Conservation (phyloP, 2,113 vertebrate genomes). For the Nesogale talazaci region DNA sequence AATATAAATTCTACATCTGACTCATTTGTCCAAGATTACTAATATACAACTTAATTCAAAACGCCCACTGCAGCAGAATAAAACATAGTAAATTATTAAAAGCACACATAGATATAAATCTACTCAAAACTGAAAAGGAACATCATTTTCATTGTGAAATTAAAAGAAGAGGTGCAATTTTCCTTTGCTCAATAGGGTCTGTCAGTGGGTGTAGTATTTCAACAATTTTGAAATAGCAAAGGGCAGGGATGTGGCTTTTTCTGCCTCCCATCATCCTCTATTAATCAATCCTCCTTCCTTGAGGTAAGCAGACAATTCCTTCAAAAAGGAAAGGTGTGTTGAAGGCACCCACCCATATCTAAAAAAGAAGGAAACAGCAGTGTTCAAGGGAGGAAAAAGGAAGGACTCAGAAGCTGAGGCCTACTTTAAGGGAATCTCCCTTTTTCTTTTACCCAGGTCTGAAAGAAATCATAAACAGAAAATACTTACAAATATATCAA, state of each 20-base stretch:
- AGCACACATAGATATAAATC: neutral
- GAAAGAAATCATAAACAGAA: neutral
- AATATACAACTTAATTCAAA: neutral
- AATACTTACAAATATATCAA: conserved; percentile 97
- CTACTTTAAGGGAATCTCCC: neutral
- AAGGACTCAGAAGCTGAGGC: fast-evolving
- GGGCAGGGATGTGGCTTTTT: neutral
- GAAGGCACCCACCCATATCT: neutral
- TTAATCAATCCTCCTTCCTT: neutral
- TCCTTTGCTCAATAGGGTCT: neutral
- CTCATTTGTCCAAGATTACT: neutral
- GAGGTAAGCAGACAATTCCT: neutral
- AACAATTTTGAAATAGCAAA: neutral
- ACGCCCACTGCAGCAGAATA: neutral
- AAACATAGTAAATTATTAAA: neutral
- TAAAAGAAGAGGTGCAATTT: neutral
- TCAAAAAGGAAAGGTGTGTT: neutral
- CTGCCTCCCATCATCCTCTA: neutral
- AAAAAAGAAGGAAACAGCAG: neutral
- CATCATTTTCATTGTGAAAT: neutral
- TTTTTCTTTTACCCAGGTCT: neutral
- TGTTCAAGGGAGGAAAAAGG: neutral
- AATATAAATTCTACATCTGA: neutral
- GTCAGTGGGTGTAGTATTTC: neutral
- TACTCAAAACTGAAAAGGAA: neutral